These are phyloP conservation scores for Pelodiscus sinensis DNA, from an alignment of 2,113 vertebrate genomes.

Conservation along the genomic window DNA sequence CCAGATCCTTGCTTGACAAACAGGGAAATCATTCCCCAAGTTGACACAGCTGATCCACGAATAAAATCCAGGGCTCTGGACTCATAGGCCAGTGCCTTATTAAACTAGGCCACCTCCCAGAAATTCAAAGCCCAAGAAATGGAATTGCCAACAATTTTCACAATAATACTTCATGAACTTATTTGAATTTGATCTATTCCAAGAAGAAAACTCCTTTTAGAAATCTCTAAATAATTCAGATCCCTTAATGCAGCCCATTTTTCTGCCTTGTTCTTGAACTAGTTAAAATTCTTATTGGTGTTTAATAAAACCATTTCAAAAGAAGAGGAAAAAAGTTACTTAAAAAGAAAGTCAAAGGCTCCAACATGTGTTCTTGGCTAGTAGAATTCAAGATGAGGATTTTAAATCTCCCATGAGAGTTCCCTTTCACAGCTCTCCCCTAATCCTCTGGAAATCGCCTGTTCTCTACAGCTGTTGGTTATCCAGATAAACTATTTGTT, in stretches of 20 bases:
- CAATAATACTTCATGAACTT: too few species aligned
- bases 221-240: not conserved
- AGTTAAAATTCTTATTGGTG: slow-evolving; percentile 34
- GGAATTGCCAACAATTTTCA: not conserved
- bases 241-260: not conserved
- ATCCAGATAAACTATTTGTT: slow-evolving; percentile 81
- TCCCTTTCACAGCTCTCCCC: slow-evolving; percentile 75
- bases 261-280: not conserved
- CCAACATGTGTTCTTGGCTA: slow-evolving; percentile 69
- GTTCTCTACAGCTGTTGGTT: slow-evolving; percentile 83
- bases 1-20: not conserved
- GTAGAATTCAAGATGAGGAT: slow-evolving; percentile 67
- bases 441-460: slow-evolving; percentile 85
- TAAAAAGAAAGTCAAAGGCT: slow-evolving; percentile 57
- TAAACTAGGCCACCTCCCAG: not conserved
- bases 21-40: not conserved
- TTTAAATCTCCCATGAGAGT: slow-evolving; percentile 79
- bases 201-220: not conserved
- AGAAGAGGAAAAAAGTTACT: slow-evolving; percentile 1
- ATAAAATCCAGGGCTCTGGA: not conserved
- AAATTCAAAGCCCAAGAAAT: not conserved
- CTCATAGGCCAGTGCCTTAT: not conserved
- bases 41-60: not conserved
- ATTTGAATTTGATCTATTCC: too few species aligned
- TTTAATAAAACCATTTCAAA: slow-evolving; percentile 13